Percentiles rank a stretch among this genome's conserved stretches.
Evolutionary conservation across 2,888 invertebrate genomes (phyloP).

Genomic region (Mythimna pallens): DNA sequence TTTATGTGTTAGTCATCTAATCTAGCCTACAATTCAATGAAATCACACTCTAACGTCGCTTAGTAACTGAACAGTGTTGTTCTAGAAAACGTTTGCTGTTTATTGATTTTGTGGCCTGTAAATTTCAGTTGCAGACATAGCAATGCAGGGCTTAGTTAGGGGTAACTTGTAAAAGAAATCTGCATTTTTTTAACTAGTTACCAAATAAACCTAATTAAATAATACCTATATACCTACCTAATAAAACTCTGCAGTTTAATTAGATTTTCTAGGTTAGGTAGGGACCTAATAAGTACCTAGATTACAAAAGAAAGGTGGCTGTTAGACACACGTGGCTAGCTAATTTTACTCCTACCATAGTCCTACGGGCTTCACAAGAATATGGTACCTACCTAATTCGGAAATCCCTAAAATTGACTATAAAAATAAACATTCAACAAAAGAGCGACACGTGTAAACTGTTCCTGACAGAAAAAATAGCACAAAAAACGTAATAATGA

Average conservation of each 20-base stretch:
- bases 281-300: background rate
- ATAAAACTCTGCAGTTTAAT: background rate
- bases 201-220: no score
- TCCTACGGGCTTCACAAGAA: background rate
- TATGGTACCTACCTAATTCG: background rate
- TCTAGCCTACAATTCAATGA: constrained; percentile 11
- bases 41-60: constrained; percentile 21
- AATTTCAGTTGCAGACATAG: constrained; percentile 1
- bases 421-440: constrained; percentile 13
- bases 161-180: background rate
- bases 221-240: no score
- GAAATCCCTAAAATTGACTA: constrained; percentile 2
- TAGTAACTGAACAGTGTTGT: constrained; percentile 23
- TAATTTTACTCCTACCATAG: background rate
- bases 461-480: background rate
- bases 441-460: constrained; percentile 19
- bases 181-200: no score
- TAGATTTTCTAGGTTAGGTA: no score
- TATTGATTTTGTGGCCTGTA: constrained; percentile 40
- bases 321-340: background rate
- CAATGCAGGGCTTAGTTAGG: background rate
- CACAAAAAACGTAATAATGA: background rate
- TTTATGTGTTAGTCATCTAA: constrained; percentile 31
- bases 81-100: constrained; percentile 37
- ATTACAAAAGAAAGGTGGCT: no score